A percentile compares a stretch with the other conserved stretches of the same genome.
These are phyloP conservation scores for Amphibalanus amphitrite DNA, from an alignment of 1,140 invertebrate species.

Conservation along the genomic window DNA sequence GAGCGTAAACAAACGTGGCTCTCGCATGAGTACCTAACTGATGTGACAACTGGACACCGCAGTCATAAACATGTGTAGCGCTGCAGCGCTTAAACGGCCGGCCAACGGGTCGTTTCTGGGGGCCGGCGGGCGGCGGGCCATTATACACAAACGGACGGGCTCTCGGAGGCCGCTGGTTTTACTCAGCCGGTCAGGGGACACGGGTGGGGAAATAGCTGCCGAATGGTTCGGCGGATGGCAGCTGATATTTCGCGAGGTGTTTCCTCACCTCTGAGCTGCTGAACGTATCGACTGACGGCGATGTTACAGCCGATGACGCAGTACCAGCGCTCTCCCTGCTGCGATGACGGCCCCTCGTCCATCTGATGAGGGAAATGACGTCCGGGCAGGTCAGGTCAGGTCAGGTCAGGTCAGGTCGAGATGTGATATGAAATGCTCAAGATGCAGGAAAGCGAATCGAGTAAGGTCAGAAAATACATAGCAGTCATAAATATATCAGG, in stretches of 20 bases:
- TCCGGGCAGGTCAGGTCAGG: not conserved
- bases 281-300: not conserved
- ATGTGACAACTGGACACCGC: not conserved
- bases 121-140: too few species aligned
- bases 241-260: too few species aligned
- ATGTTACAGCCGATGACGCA: slow-evolving; percentile 1
- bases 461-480: too few species aligned
- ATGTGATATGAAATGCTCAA: too few species aligned
- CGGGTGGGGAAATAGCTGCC: not conserved
- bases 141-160: not conserved
- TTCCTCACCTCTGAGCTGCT: not conserved
- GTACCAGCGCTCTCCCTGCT: not conserved
- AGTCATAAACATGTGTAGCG: not conserved
- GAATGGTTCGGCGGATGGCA: not conserved
- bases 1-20: too few species aligned
- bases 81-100: not conserved
- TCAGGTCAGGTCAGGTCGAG: not conserved
- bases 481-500: too few species aligned
- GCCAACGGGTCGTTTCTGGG: not conserved
- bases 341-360: not conserved
- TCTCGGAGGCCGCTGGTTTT: not conserved
- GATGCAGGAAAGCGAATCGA: too few species aligned
- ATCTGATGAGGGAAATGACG: too few species aligned
- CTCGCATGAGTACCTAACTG: not conserved
- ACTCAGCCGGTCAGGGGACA: not conserved